Evolutionary conservation across 1,140 invertebrate genomes (phyloP), one percentile per base, ranked within the genome.

Genomic region (Drosophila yakuba): DNA sequence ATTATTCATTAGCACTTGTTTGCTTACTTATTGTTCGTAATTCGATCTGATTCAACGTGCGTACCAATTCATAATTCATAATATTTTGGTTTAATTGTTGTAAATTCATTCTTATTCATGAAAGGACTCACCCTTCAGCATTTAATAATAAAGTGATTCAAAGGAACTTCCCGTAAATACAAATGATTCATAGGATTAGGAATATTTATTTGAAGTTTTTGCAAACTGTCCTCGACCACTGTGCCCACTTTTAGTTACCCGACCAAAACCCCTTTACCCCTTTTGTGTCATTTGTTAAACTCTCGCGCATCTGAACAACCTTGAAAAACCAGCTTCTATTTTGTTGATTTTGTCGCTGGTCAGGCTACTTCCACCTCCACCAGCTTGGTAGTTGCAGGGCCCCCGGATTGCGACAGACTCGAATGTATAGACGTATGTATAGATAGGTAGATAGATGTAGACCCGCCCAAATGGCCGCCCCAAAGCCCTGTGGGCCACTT

Each of bases 281-380:
- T 32, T 8, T 39, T 39, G 39, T 25, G 12, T 51, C 51, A 11
- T 57, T 56, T 71, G 45, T 69, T 69, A 58, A 50, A 62, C 41
- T 51, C 38, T 47, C 56, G 36, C 38, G 35, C 55, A 38, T 35
- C 15, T 47, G 43, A 61, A 75, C 69, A 85, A 85, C 82, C 83
- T 86, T 86, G 78, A 86, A 75, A 86, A 86, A 86, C 82, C 78
- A 78, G 83, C 69, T 88, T 86, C 36, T 44, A 67, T 68, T 68
- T 58, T 80, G 45, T 78, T 62, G 58, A 47, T 17, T 28, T 74
- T 51, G 38, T n/a, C 52, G 28, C 20, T 41, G 25, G 23, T 64
- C n/a, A 59, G 51, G 44, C 60, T 59, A 41, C 59, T 55, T 48
- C 20, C 20, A 20, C 20, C 2, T 20, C 63, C 14, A 36, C 58